Percentiles rank a stretch among this genome's conserved stretches.
Conservation (phyloP, 2,797 vertebrate species). For the Carcharodon carcharias region DNA sequence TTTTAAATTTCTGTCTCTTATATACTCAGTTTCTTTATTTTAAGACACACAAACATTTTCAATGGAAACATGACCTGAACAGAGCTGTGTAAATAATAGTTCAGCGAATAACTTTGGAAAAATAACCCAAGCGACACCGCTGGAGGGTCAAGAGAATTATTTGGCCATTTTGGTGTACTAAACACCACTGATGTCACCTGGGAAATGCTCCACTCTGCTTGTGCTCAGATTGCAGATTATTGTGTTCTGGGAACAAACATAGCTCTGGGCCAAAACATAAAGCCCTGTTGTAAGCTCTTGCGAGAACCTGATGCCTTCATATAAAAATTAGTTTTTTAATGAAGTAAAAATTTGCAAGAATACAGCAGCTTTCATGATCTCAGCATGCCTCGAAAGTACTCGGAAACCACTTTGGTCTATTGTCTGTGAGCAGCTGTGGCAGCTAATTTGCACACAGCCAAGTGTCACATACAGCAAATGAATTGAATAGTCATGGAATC, state of each 20-base stretch:
- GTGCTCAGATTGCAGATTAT: background rate
- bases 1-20: too few relatives aligned
- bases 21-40: too few relatives aligned
- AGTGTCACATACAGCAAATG: background rate
- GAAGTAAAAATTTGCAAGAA: background rate
- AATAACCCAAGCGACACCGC: background rate
- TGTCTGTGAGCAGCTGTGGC: background rate
- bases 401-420: background rate
- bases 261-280: background rate
- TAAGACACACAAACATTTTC: background rate
- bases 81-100: background rate
- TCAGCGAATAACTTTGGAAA: background rate
- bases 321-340: background rate
- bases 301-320: background rate
- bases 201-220: too few relatives aligned
- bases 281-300: background rate
- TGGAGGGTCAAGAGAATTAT: background rate
- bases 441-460: background rate
- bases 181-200: background rate
- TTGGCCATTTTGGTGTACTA: background rate
- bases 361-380: background rate
- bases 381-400: background rate
- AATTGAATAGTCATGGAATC: background rate
- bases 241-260: background rate
- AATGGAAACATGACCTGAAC: background rate